Conservation (phyloP, 1,140 invertebrate species). For the Stegodyphus dumicola region DNA sequence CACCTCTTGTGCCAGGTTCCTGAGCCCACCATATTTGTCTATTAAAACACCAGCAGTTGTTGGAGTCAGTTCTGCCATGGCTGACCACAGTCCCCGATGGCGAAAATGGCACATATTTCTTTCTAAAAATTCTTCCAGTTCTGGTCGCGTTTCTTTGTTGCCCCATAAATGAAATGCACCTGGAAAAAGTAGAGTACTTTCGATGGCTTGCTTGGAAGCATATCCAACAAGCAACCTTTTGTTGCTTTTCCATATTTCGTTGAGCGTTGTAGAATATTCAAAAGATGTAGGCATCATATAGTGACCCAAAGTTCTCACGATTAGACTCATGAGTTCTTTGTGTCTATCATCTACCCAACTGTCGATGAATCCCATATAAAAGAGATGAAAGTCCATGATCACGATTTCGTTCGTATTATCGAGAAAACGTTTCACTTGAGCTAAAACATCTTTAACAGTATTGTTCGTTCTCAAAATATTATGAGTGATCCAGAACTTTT, state of each 20-base stretch:
- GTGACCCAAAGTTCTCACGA: conserved; percentile 71
- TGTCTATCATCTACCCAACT: conserved; percentile 67
- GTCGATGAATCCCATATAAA: conserved; percentile 65
- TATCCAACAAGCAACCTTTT: conserved; percentile 74
- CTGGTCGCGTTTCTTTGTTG: conserved; percentile 71
- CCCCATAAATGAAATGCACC: conserved; percentile 74
- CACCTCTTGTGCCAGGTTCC: conserved; percentile 77
- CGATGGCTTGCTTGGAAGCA: conserved; percentile 64
- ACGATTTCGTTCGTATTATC: conserved; percentile 66
- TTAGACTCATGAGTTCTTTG: conserved; percentile 69
- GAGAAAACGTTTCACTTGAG: conserved; percentile 65
- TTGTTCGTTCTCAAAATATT: conserved; percentile 64
- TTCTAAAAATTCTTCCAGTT: conserved; percentile 70
- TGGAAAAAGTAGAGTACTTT: conserved; percentile 67
- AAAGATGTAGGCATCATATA: conserved; percentile 69
- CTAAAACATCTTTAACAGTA: conserved; percentile 64
- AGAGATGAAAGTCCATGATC: conserved; percentile 67
- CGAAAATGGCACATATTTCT: conserved; percentile 48
- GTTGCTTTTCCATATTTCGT: conserved; percentile 71
- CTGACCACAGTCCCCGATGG: conserved; percentile 36
- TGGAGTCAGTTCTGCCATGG: conserved; percentile 79
- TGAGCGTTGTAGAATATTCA: conserved; percentile 70
- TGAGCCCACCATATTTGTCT: conserved; percentile 69
- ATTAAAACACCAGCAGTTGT: conserved; percentile 76
- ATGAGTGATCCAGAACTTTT: conserved; percentile 67